Evolutionary conservation across 1,140 invertebrate species (phyloP).

Genomic region (Ctenoplectra terminalis): DNA sequence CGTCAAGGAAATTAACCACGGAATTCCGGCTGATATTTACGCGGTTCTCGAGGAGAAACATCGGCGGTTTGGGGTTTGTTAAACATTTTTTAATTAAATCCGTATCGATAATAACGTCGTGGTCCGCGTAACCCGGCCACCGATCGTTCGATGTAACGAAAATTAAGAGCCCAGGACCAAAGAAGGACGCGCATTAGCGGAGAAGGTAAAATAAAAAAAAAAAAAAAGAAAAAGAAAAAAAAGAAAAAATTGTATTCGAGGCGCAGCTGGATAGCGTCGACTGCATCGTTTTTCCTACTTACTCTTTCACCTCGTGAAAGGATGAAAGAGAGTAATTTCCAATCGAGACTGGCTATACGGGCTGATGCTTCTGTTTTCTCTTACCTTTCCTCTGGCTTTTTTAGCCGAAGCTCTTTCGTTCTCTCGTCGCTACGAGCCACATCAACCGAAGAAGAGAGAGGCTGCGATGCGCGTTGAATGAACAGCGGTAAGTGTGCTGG

Average conservation of each 20-base stretch:
- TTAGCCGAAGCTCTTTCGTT: background rate
- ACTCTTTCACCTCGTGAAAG: conserved; percentile 63
- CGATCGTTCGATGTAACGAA: conserved; percentile 35
- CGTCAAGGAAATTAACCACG: conserved; percentile 77
- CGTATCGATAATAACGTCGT: conserved; percentile 66
- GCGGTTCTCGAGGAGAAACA: conserved; percentile 31
- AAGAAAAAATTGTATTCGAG: conserved; percentile 27
- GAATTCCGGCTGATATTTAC: conserved; percentile 77
- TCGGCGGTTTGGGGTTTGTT: conserved; percentile 61
- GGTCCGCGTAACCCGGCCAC: background rate
- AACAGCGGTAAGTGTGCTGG: conserved; percentile 54
- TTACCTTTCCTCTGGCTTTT: conserved; percentile 6
- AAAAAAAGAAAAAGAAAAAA: conserved; percentile 5
- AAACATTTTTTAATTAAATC: conserved; percentile 81
- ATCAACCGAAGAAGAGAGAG: background rate
- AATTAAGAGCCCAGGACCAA: conserved; percentile 5
- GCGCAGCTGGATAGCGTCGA: conserved; percentile 45
- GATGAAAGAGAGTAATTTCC: conserved; percentile 70
- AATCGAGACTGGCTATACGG: conserved; percentile 58
- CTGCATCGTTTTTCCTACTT: conserved; percentile 62
- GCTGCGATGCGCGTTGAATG: conserved; percentile 25
- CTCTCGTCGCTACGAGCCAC: conserved; percentile 8
- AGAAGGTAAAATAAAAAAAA: conserved; percentile 12
- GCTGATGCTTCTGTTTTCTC: conserved; percentile 44
- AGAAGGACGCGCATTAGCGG: conserved; percentile 9